A percentile compares a stretch with the other conserved stretches of the same genome.
phyloP scores from a whole-genome alignment of 1,140 invertebrate genomes.

The Musca vetustissima region DNA sequence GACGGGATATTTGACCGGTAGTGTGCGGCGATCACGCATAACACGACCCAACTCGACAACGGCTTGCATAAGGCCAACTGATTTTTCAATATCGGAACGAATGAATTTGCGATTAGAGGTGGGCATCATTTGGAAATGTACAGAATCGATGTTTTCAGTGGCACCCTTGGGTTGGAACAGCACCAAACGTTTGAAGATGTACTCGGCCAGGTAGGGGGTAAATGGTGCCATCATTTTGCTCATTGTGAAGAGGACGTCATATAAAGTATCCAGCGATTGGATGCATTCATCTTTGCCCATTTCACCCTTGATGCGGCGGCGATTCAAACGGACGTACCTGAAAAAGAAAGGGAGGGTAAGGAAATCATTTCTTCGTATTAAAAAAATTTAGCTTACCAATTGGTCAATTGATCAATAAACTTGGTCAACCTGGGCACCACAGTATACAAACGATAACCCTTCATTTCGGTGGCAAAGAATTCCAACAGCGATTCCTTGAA shows the following conservation, averaged over 20 bases:
- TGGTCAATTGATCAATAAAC: constrained; percentile 97
- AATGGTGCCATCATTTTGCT: constrained; percentile 94
- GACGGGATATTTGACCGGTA: constrained; percentile 95
- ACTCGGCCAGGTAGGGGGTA: constrained; percentile 95
- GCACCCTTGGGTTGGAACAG: constrained; percentile 41
- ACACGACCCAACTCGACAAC: constrained; percentile 94
- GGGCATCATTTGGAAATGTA: constrained; percentile 90
- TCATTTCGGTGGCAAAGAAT: constrained; percentile 93
- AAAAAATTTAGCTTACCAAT: constrained; percentile 70
- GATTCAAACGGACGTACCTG: constrained; percentile 92
- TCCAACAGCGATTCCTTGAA: constrained; percentile 90
- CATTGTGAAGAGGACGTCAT: constrained; percentile 86
- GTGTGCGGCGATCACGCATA: constrained; percentile 87
- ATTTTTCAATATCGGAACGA: constrained; percentile 83
- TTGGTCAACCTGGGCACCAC: constrained; percentile 92
- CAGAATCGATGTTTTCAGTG: constrained; percentile 59
- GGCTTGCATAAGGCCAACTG: constrained; percentile 90
- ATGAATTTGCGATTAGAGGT: constrained; percentile 72
- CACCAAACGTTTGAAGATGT: constrained; percentile 88
- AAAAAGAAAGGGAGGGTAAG: not conserved
- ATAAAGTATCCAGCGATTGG: constrained; percentile 84
- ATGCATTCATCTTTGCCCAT: constrained; percentile 75
- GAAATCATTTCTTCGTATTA: not conserved
- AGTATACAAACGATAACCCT: constrained; percentile 90
- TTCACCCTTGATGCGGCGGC: constrained; percentile 90